phyloP scores from a whole-genome alignment of 2,113 vertebrate genomes.

The Mormoops blainvillei region DNA sequence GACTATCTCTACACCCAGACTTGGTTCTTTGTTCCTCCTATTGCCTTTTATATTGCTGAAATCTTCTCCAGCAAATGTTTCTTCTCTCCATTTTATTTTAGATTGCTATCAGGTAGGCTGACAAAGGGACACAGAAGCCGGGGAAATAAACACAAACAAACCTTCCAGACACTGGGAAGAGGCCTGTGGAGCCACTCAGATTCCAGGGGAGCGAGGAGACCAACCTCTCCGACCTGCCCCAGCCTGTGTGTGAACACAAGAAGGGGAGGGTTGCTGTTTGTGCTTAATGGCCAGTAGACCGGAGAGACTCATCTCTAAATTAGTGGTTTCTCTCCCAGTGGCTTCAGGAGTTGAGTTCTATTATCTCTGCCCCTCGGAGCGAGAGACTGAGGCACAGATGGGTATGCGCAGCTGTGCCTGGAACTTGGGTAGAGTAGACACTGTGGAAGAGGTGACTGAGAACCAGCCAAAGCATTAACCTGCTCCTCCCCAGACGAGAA shows the following conservation, averaged over 20 bases:
- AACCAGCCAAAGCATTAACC: slow-evolving; percentile 55
- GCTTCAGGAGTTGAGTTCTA: background rate
- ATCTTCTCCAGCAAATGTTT: slow-evolving; percentile 74
- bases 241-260: background rate
- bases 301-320: background rate
- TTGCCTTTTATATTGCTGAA: slow-evolving; percentile 80
- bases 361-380: slow-evolving; percentile 7
- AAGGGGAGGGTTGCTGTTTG: background rate
- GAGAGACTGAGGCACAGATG: slow-evolving; percentile 52
- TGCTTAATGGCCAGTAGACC: background rate
- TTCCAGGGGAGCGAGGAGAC: background rate
- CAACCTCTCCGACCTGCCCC: background rate
- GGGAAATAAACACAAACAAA: slow-evolving; percentile 65
- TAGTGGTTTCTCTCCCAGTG: fast-evolving
- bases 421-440: slow-evolving; percentile 1
- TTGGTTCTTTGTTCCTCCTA: slow-evolving; percentile 82
- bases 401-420: slow-evolving; percentile 25
- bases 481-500: slow-evolving; percentile 55
- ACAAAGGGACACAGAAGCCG: slow-evolving; percentile 47
- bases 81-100: slow-evolving; percentile 51
- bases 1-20: slow-evolving; percentile 82
- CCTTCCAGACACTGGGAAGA: slow-evolving; percentile 17
- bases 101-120: slow-evolving; percentile 66
- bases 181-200: background rate
- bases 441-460: slow-evolving; percentile 35